These are phyloP conservation scores for Rotaria magnacalcarata DNA, from an alignment of 2,888 invertebrate species.

Conservation along the genomic window DNA sequence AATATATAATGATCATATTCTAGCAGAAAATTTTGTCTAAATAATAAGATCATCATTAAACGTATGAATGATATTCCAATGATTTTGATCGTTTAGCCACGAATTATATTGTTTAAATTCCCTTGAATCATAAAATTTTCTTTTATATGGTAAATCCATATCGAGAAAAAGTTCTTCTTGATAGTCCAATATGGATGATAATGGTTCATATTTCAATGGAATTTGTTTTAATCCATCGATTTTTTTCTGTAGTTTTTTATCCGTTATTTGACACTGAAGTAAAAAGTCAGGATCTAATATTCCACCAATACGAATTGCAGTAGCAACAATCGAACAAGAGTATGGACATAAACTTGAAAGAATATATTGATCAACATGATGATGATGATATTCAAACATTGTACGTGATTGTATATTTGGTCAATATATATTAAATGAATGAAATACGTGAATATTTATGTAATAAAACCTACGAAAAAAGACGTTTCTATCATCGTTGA, in stretches of 20 bases:
- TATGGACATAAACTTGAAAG: not conserved
- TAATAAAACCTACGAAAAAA: not conserved
- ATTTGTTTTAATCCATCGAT: slow-evolving; percentile 10
- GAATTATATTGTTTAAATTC: not conserved
- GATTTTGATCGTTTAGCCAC: not conserved
- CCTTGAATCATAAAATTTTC: not conserved
- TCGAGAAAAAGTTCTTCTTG: not conserved
- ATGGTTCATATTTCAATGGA: not conserved
- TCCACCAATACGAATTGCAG: not conserved
- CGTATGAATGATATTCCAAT: not conserved
- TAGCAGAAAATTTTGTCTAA: not conserved
- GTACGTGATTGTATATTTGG: not conserved
- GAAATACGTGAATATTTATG: not conserved
- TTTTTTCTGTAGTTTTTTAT: not conserved
- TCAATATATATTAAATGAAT: not conserved
- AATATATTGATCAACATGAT: not conserved
- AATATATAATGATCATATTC: not conserved
- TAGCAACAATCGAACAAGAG: not conserved
- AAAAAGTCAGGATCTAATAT: slow-evolving; percentile 11
- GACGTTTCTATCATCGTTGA: not conserved
- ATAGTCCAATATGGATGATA: not conserved
- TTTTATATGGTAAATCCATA: not conserved
- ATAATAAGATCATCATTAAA: not conserved
- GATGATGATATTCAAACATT: not conserved
- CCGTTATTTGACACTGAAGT: not conserved